phyloP scores from a whole-genome alignment of 1,140 invertebrate species.

The Drosophila lacertosa region DNA sequence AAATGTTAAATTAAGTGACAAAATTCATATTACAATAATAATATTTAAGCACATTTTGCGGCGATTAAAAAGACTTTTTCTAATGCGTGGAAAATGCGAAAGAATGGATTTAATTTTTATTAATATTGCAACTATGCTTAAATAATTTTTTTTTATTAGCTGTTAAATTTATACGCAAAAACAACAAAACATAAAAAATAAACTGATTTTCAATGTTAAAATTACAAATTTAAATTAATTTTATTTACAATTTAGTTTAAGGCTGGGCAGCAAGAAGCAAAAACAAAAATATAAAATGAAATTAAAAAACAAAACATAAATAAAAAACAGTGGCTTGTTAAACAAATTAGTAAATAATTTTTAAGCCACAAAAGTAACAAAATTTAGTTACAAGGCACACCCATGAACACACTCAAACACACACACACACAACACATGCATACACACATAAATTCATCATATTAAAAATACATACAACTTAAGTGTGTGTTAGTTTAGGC shows the following conservation, averaged over 20 bases:
- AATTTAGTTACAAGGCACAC: slow-evolving; percentile 45
- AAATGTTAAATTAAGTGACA: slow-evolving; percentile 58
- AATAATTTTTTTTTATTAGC: slow-evolving; percentile 80
- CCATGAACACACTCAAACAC: slow-evolving; percentile 22
- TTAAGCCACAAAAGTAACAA: slow-evolving; percentile 47
- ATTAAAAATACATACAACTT: slow-evolving; percentile 19
- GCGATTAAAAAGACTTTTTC: slow-evolving; percentile 79
- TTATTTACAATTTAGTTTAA: slow-evolving; percentile 68
- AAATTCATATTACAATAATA: slow-evolving; percentile 75
- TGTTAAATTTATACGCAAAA: slow-evolving; percentile 82
- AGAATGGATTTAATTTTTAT: slow-evolving; percentile 70
- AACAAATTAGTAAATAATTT: slow-evolving; percentile 55
- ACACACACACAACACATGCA: slow-evolving; percentile 26
- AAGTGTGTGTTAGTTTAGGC: slow-evolving; percentile 38
- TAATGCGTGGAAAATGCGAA: slow-evolving; percentile 53
- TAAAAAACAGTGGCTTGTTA: slow-evolving; percentile 38
- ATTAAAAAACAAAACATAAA: slow-evolving; percentile 27
- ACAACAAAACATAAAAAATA: slow-evolving; percentile 65
- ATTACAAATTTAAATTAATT: slow-evolving; percentile 66
- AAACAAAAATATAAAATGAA: slow-evolving; percentile 29
- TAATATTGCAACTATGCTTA: slow-evolving; percentile 77
- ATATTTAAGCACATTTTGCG: slow-evolving; percentile 76
- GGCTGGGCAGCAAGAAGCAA: slow-evolving; percentile 70
- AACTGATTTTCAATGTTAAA: slow-evolving; percentile 82
- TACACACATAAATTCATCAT: too few species aligned